Evolutionary conservation across 2,113 vertebrate species (phyloP).

Genomic region (Hydrolagus affinis): DNA sequence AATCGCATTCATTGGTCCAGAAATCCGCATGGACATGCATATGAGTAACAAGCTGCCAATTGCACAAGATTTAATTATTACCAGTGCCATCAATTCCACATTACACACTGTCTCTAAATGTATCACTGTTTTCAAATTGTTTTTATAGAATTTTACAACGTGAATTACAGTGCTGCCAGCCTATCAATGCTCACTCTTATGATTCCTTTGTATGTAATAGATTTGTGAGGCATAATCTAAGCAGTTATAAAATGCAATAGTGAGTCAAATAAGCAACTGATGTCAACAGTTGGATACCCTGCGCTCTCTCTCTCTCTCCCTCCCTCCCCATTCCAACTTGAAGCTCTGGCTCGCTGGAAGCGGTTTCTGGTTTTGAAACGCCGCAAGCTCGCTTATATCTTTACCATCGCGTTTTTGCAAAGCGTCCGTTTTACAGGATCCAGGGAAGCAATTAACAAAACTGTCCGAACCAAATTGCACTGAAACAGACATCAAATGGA

Average conservation of each 20-base stretch:
- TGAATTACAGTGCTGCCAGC: too few species aligned
- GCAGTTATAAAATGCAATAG: slow-evolving; percentile 16
- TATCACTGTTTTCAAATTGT: neutral
- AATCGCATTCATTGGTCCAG: neutral
- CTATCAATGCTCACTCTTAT: neutral
- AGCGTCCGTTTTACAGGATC: neutral
- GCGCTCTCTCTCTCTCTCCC: neutral
- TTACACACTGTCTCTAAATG: neutral
- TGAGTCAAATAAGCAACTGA: neutral
- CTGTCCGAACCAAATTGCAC: neutral
- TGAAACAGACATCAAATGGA: too few species aligned
- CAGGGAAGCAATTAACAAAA: neutral
- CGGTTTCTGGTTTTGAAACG: neutral
- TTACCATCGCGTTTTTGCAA: neutral
- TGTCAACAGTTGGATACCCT: neutral
- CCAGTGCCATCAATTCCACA: neutral
- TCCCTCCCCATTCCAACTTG: neutral
- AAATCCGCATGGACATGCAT: neutral
- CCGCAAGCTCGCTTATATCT: neutral
- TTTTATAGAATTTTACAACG: slow-evolving; percentile 12
- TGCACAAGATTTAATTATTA: slow-evolving; percentile 6
- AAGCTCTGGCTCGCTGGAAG: neutral
- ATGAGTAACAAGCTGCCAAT: neutral
- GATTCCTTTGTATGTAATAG: slow-evolving; percentile 7
- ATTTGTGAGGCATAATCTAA: neutral